phyloP scores from a whole-genome alignment of 2,888 invertebrate species.

The Drosophila sordidula region DNA sequence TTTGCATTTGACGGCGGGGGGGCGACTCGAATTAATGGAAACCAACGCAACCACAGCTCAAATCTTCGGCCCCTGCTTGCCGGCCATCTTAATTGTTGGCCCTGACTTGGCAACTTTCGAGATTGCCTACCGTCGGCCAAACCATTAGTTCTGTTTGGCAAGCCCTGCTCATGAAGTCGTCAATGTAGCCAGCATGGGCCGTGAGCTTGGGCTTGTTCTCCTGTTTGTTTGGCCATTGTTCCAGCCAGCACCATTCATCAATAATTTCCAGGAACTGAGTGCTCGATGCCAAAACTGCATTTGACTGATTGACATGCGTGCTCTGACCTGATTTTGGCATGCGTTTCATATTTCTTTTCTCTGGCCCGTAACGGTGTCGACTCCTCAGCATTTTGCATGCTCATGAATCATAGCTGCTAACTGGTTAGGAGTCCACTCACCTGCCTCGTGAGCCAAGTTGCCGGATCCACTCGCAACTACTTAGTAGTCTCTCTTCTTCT shows the following conservation, averaged over 20 bases:
- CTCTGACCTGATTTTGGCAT: constrained; percentile 65
- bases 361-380: constrained; percentile 1
- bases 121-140: constrained; percentile 51
- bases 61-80: constrained; percentile 1
- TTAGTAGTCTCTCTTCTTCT: constrained; percentile 8
- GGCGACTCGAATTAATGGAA: constrained; percentile 46
- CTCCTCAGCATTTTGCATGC: constrained; percentile 38
- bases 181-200: constrained; percentile 16
- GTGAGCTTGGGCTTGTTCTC: neutral
- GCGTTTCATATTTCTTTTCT: constrained; percentile 16
- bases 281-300: constrained; percentile 62
- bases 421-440: constrained; percentile 40
- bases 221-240: constrained; percentile 35
- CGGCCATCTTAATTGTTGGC: constrained; percentile 43
- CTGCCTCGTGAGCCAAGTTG: constrained; percentile 20
- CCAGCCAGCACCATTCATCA: constrained; percentile 58
- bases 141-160: constrained; percentile 62
- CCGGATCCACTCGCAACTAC: constrained; percentile 19
- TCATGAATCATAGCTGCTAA: constrained; percentile 63
- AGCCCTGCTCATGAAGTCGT: constrained; percentile 55
- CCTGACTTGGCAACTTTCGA: constrained; percentile 73
- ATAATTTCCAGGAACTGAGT: constrained; percentile 68
- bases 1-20: constrained; percentile 71
- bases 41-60: constrained; percentile 14
- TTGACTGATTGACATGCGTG: constrained; percentile 74